phyloP scores from a whole-genome alignment of 2,888 invertebrate species.

The Mythimna vitellina region DNA sequence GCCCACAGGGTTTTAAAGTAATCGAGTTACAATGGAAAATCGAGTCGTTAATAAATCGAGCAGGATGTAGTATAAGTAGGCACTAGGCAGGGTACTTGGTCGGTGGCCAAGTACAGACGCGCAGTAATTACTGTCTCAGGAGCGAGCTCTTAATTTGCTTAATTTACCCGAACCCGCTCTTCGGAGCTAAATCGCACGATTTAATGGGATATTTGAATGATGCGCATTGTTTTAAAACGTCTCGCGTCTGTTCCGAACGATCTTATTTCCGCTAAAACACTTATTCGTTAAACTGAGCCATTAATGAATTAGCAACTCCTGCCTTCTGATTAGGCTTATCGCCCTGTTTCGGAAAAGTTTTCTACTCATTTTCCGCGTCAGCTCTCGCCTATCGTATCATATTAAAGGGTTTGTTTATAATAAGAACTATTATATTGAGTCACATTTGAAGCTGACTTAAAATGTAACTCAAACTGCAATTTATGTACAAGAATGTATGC shows the following conservation, averaged over 20 bases:
- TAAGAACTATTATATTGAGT: neutral
- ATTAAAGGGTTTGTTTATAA: conserved; percentile 16
- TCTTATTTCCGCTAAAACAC: conserved; percentile 69
- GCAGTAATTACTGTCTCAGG: conserved; percentile 88
- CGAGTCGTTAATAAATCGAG: conserved; percentile 76
- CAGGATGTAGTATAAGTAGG: conserved; percentile 65
- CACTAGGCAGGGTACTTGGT: conserved; percentile 76
- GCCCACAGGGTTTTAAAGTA: conserved; percentile 76
- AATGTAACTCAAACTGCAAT: neutral
- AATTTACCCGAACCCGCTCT: conserved; percentile 84
- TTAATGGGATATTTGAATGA: conserved; percentile 88
- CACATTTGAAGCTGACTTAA: conserved; percentile 15
- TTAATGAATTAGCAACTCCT: conserved; percentile 62
- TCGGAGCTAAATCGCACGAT: conserved; percentile 84
- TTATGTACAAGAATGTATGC: neutral
- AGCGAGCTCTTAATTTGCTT: conserved; percentile 88
- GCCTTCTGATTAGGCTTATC: conserved; percentile 55
- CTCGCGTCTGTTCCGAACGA: conserved; percentile 79
- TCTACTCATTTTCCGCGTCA: conserved; percentile 43
- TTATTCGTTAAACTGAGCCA: conserved; percentile 61
- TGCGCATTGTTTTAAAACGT: conserved; percentile 86
- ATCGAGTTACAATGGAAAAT: conserved; percentile 79
- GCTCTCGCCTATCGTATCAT: conserved; percentile 4
- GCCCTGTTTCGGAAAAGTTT: conserved; percentile 49
- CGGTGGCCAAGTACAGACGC: conserved; percentile 84